Evolutionary conservation across 1,140 invertebrate species (phyloP).

Genomic region (Zaprionus kolodkinae): DNA sequence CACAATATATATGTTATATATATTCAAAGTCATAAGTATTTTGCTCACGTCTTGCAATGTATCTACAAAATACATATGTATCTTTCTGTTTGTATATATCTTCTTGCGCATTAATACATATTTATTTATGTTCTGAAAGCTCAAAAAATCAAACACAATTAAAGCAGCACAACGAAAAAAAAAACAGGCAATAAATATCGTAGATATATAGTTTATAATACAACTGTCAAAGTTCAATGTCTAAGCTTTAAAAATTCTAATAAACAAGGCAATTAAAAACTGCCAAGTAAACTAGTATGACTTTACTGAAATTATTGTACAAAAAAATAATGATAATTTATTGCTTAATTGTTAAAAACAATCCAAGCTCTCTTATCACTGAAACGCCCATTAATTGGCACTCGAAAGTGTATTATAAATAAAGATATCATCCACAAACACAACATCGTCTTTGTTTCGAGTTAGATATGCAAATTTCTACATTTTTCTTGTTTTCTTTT

Average conservation of each 20-base stretch:
- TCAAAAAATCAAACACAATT: constrained; percentile 62
- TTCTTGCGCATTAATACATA: background rate
- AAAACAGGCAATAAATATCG: background rate
- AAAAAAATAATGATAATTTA: background rate
- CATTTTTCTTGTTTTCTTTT: background rate
- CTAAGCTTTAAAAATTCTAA: background rate
- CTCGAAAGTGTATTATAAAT: background rate
- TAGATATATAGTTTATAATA: background rate
- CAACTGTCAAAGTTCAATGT: background rate
- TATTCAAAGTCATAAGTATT: constrained; percentile 30
- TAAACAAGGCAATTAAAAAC: background rate
- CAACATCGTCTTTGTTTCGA: background rate
- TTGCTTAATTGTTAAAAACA: background rate
- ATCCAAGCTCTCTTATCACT: background rate
- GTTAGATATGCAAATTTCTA: background rate
- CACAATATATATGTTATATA: too few species aligned
- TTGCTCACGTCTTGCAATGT: constrained; percentile 35
- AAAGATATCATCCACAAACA: background rate
- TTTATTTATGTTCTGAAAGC: constrained; percentile 48
- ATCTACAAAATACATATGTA: background rate
- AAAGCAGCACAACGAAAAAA: constrained; percentile 44
- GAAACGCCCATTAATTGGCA: constrained; percentile 4
- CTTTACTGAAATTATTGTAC: background rate
- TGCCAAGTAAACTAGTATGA: background rate
- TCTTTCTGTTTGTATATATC: constrained; percentile 4